Evolutionary conservation across 2,113 vertebrate genomes (phyloP).

Genomic region (Junco hyemalis): DNA sequence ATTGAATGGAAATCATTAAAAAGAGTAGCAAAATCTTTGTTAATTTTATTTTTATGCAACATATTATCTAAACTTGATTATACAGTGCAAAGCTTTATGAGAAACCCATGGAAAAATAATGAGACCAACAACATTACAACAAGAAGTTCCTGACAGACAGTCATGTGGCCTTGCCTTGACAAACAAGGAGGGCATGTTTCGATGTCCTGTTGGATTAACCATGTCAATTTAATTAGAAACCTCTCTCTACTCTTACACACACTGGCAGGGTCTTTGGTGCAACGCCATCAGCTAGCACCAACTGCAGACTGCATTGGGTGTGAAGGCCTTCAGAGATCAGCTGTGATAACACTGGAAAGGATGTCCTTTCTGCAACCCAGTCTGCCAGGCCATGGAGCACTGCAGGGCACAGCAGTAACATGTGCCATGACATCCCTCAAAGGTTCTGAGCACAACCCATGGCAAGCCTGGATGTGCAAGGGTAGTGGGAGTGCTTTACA

Average conservation of each 20-base stretch:
- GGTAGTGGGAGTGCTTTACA: neutral
- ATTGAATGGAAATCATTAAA: neutral
- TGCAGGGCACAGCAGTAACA: neutral
- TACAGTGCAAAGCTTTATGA: conserved; percentile 17
- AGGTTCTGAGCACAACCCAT: neutral
- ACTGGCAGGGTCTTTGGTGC: neutral
- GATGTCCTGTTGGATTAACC: neutral
- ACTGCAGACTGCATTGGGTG: neutral
- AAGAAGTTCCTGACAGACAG: neutral
- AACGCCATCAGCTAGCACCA: neutral
- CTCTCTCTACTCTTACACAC: neutral
- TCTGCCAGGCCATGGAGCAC: neutral
- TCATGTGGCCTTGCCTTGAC: neutral
- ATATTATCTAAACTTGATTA: conserved; percentile 46
- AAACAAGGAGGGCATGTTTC: neutral
- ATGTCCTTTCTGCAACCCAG: neutral
- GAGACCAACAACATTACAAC: neutral
- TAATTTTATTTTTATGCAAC: conserved; percentile 16
- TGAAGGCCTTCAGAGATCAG: neutral
- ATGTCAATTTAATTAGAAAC: neutral
- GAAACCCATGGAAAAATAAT: conserved; percentile 43
- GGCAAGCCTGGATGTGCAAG: neutral
- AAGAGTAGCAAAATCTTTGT: conserved; percentile 1
- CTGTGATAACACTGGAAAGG: neutral
- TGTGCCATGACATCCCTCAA: neutral